Evolutionary conservation across 1,140 invertebrate species (phyloP).

Genomic region (Drosophila biarmipes): DNA sequence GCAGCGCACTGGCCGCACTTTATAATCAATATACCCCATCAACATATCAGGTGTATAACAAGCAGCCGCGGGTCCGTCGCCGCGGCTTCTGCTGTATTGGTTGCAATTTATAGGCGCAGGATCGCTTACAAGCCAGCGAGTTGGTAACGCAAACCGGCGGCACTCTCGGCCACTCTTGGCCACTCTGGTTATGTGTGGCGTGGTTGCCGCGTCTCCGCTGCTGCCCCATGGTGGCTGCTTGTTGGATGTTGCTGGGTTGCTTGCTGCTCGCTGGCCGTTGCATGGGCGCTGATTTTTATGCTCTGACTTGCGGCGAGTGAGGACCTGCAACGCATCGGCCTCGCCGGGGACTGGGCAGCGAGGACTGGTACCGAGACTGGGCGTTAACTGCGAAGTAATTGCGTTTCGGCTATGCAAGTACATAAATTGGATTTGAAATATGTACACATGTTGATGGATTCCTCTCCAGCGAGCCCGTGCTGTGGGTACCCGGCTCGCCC

Average conservation of each 20-base stretch:
- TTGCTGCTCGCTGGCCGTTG: slow-evolving; percentile 20
- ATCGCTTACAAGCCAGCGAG: slow-evolving; percentile 79
- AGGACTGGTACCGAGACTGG: slow-evolving; percentile 55
- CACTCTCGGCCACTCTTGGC: slow-evolving; percentile 35
- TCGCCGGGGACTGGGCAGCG: slow-evolving; percentile 3
- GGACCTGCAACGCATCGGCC: slow-evolving; percentile 61
- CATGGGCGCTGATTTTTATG: slow-evolving; percentile 57
- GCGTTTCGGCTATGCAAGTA: slow-evolving; percentile 81
- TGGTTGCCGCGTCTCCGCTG: slow-evolving; percentile 6
- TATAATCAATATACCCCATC: slow-evolving; percentile 50
- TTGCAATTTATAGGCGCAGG: slow-evolving; percentile 81
- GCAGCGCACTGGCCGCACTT: neutral
- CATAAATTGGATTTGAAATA: slow-evolving; percentile 82
- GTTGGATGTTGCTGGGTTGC: neutral
- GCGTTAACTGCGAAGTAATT: slow-evolving; percentile 81
- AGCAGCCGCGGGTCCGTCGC: slow-evolving; percentile 69
- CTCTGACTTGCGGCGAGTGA: slow-evolving; percentile 34
- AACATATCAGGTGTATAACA: slow-evolving; percentile 62
- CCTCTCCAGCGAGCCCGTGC: slow-evolving; percentile 42
- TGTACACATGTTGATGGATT: slow-evolving; percentile 81
- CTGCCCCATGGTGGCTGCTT: neutral
- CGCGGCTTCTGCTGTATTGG: slow-evolving; percentile 53
- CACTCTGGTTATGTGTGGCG: slow-evolving; percentile 19
- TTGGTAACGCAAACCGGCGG: slow-evolving; percentile 79
- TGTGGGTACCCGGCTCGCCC: slow-evolving; percentile 30